Conservation (phyloP, 2,113 vertebrate genomes). For the Lates calcarifer region DNA sequence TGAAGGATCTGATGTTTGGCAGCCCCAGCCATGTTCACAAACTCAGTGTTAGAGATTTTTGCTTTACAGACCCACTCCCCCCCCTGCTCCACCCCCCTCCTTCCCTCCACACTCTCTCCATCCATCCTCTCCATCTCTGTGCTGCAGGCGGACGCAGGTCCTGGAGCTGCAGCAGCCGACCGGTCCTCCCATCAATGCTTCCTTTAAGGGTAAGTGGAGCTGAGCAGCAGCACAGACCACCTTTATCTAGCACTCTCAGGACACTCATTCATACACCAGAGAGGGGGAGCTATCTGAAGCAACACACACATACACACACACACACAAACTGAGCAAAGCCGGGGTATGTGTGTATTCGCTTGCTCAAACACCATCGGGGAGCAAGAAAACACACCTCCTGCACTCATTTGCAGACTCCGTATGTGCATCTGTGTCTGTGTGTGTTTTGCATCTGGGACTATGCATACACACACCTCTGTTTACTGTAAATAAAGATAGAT, state of each 20-base stretch:
- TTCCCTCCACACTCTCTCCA: not conserved
- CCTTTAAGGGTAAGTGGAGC: conserved; percentile 81
- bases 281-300: conserved; percentile 66
- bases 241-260: conserved; percentile 83
- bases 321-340: conserved; percentile 53
- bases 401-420: conserved; percentile 56
- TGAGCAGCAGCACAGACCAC: conserved; percentile 80
- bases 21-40: conserved; percentile 16
- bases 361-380: conserved; percentile 72
- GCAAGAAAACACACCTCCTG: conserved; percentile 72
- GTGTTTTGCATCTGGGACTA: conserved; percentile 52
- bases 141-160: conserved; percentile 38
- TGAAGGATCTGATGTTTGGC: conserved; percentile 44
- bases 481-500: conserved; percentile 73
- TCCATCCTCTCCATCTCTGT: conserved; percentile 37
- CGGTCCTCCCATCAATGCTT: conserved; percentile 79
- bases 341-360: conserved; percentile 59
- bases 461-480: conserved; percentile 59
- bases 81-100: conserved; percentile 1
- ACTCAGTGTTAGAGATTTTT: conserved; percentile 8
- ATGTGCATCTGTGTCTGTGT: conserved; percentile 57
- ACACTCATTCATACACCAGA: conserved; percentile 81
- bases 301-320: conserved; percentile 48
- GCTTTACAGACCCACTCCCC: conserved; percentile 19
- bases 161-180: conserved; percentile 49